phyloP scores from a whole-genome alignment of 2,113 vertebrate species.

The Cinclus cinclus region DNA sequence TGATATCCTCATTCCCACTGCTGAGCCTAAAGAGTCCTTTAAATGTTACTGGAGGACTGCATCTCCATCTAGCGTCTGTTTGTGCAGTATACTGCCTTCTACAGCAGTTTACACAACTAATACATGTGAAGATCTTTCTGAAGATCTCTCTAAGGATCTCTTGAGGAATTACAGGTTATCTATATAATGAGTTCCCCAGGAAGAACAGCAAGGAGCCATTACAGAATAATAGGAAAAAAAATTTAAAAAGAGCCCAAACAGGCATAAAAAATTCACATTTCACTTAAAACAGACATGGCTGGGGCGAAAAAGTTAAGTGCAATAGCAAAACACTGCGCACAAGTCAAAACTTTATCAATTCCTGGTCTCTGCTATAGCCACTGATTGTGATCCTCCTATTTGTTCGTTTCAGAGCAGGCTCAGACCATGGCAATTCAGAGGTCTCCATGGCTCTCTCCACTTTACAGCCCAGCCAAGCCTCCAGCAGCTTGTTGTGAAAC shows the following conservation, averaged over 20 bases:
- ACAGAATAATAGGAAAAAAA: not conserved
- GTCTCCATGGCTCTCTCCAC: rapidly evolving
- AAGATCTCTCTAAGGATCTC: not conserved
- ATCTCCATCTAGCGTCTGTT: slow-evolving; percentile 57
- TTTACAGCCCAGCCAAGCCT: not conserved
- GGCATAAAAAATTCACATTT: not conserved
- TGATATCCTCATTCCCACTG: not conserved
- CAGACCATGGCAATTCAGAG: not conserved
- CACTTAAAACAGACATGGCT: not conserved
- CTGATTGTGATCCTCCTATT: not conserved
- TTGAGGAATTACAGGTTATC: not conserved
- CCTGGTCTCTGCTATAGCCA: not conserved
- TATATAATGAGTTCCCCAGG: not conserved
- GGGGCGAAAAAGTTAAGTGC: not conserved
- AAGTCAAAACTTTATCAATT: not conserved
- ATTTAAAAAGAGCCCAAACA: not conserved
- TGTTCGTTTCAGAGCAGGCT: not conserved
- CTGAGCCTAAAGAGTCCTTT: not conserved
- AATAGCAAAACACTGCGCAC: not conserved
- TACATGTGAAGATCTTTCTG: not conserved
- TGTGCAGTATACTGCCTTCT: not conserved
- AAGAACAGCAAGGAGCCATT: not conserved
- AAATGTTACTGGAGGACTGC: not conserved
- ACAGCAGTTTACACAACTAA: not conserved
- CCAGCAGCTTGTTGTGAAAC: not conserved